Evolutionary conservation across 2,888 invertebrate species (phyloP).

Genomic region (Troglohyphantes excavatus): DNA sequence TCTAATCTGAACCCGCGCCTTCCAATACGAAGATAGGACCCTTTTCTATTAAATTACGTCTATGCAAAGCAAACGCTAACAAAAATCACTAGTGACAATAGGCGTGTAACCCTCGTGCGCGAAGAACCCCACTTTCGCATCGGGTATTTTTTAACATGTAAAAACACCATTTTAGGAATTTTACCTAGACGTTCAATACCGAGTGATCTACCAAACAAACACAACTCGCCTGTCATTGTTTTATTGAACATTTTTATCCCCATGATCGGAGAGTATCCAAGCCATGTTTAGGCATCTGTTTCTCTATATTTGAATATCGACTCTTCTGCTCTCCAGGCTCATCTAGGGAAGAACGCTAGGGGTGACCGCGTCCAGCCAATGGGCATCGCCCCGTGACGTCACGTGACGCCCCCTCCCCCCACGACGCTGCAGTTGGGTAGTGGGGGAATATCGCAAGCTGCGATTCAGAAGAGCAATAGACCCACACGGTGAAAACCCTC

Average conservation of each 20-base stretch:
- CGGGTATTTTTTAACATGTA: no score
- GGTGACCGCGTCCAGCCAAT: constrained; percentile 71
- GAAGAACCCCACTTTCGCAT: no score
- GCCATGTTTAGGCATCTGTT: constrained; percentile 43
- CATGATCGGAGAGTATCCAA: background rate
- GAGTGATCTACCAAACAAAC: background rate
- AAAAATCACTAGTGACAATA: no score
- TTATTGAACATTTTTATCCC: background rate
- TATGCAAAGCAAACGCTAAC: no score
- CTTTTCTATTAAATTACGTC: no score
- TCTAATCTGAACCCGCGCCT: no score
- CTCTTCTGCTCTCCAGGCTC: constrained; percentile 56
- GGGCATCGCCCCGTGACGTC: constrained; percentile 31
- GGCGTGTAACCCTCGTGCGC: no score
- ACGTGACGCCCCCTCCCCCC: constrained; percentile 67
- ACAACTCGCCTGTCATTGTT: background rate
- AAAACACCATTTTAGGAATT: no score
- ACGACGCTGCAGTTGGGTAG: constrained; percentile 61
- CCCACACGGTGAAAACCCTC: constrained; percentile 24
- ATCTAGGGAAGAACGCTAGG: constrained; percentile 68
- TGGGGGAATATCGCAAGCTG: constrained; percentile 48
- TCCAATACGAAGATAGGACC: no score
- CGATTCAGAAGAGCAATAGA: constrained; percentile 24
- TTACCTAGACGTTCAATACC: no score
- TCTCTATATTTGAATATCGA: constrained; percentile 70